A percentile compares a stretch with the other conserved stretches of the same genome.
Evolutionary conservation across 2,888 invertebrate species (phyloP).

Genomic region (Calameuta filiformis): DNA sequence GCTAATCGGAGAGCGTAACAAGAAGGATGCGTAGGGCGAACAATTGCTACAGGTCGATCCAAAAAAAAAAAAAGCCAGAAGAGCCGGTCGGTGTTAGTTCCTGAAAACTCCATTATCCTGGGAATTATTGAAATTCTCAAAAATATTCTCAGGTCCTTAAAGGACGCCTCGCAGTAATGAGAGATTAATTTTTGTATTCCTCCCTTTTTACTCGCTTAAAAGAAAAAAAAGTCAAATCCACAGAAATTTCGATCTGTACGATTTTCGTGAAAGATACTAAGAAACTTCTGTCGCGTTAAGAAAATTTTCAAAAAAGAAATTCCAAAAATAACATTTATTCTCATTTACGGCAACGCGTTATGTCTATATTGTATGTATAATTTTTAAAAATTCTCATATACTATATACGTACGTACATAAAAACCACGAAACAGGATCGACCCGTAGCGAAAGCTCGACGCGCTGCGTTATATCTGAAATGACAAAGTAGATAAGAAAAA

Average conservation of each 20-base stretch:
- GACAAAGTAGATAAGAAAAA: not conserved
- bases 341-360: too few species aligned
- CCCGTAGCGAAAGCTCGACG: not conserved
- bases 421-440: not conserved
- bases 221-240: not conserved
- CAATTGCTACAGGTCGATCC: not conserved
- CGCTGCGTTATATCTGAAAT: not conserved
- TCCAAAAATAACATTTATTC: too few species aligned
- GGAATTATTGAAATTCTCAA: not conserved
- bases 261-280: not conserved
- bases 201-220: not conserved
- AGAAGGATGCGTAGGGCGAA: not conserved
- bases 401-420: not conserved
- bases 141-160: not conserved
- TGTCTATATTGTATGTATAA: not conserved
- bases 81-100: slow-evolving; percentile 32
- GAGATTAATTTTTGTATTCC: not conserved
- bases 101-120: slow-evolving; percentile 3
- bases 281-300: too few species aligned
- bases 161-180: not conserved
- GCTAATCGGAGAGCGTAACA: not conserved
- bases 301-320: too few species aligned
- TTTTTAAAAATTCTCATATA: not conserved
- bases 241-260: not conserved
- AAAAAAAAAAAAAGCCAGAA: not conserved